Conservation (phyloP, 1,140 invertebrate genomes). For the Ericerus pela region DNA sequence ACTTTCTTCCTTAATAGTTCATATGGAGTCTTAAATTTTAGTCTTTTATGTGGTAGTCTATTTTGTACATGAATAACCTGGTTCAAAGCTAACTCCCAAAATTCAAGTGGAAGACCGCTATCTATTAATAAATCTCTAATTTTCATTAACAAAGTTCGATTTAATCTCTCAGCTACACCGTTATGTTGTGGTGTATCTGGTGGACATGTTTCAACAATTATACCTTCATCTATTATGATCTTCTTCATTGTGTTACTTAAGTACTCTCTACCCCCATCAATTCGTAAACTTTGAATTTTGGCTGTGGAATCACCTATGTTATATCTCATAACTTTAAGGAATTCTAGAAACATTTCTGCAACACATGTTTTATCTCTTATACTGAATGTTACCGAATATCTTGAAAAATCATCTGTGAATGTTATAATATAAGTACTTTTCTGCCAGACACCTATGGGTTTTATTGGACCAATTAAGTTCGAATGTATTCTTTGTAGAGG, state of each 20-base stretch:
- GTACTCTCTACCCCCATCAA: constrained; percentile 34
- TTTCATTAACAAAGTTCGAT: constrained; percentile 21
- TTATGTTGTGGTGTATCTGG: constrained; percentile 29
- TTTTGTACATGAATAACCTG: not conserved
- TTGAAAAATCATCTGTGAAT: not conserved
- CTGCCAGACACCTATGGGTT: too few species aligned
- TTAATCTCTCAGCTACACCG: constrained; percentile 27
- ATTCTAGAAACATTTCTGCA: not conserved
- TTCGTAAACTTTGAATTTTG: not conserved
- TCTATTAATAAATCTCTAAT: constrained; percentile 8
- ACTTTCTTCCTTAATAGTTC: not conserved
- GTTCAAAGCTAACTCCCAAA: constrained; percentile 17
- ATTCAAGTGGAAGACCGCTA: constrained; percentile 3
- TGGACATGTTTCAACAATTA: constrained; percentile 25
- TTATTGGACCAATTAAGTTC: too few species aligned
- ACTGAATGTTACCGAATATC: not conserved
- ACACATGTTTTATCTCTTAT: not conserved
- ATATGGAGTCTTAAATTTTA: not conserved
- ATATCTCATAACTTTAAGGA: not conserved
- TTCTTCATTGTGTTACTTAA: constrained; percentile 25
- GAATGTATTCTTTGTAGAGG: too few species aligned
- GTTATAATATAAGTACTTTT: too few species aligned
- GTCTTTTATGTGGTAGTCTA: not conserved
- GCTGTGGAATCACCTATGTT: not conserved
- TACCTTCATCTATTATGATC: constrained; percentile 27